phyloP scores from a whole-genome alignment of 2,888 invertebrate genomes.

The Dusona sp. region DNA sequence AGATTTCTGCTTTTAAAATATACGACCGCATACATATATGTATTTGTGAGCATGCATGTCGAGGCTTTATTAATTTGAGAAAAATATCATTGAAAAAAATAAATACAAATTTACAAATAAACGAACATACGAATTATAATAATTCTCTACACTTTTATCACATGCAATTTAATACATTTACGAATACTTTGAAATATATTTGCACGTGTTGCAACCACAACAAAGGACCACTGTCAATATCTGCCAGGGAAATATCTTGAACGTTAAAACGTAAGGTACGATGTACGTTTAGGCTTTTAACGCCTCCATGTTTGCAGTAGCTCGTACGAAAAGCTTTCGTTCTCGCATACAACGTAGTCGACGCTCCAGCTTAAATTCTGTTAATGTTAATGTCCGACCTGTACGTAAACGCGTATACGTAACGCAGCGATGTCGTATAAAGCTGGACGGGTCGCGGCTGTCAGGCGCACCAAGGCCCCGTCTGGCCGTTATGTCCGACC shows the following conservation, averaged over 20 bases:
- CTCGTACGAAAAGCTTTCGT: slow-evolving; percentile 15
- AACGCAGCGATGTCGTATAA: slow-evolving; percentile 18
- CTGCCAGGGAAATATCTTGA: not conserved
- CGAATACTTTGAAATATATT: not conserved
- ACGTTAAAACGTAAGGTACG: not conserved
- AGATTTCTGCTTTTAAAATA: not conserved
- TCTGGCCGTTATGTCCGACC: slow-evolving; percentile 41
- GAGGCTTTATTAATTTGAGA: not conserved
- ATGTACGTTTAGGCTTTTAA: slow-evolving; percentile 35
- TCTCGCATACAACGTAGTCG: not conserved
- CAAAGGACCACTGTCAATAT: not conserved
- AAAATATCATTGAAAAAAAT: too few species aligned
- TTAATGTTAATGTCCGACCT: slow-evolving; percentile 45
- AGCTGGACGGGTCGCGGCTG: slow-evolving; percentile 39
- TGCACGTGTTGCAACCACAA: slow-evolving; percentile 7
- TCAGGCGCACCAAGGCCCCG: slow-evolving; percentile 35
- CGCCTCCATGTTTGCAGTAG: slow-evolving; percentile 18
- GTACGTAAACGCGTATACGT: not conserved
- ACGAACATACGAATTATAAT: too few species aligned
- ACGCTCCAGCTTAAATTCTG: slow-evolving; percentile 48
- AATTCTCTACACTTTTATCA: too few species aligned
- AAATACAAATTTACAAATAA: too few species aligned
- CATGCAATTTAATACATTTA: not conserved
- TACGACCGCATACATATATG: not conserved
- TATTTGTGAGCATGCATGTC: not conserved